Conservation (phyloP, 2,888 invertebrate genomes). For the Pachydiplax longipennis region DNA sequence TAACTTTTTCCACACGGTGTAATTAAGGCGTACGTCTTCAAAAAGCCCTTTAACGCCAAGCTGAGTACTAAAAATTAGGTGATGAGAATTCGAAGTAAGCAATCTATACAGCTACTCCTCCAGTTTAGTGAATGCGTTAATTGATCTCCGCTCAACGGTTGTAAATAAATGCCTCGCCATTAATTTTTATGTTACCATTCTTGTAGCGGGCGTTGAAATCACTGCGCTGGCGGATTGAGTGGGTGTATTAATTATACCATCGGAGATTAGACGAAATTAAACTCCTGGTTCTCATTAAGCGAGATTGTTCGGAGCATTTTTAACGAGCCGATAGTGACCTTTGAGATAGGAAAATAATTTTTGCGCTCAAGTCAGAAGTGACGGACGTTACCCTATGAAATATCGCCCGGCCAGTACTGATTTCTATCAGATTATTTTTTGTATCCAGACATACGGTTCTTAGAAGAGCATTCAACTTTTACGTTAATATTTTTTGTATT, state of each 20-base stretch:
- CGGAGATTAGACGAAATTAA: background rate
- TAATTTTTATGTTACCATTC: background rate
- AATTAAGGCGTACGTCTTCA: too few relatives aligned
- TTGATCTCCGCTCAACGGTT: background rate
- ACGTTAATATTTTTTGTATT: too few relatives aligned
- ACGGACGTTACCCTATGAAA: too few relatives aligned
- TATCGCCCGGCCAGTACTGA: too few relatives aligned
- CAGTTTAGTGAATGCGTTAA: conserved; percentile 6
- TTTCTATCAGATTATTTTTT: too few relatives aligned
- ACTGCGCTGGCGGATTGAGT: background rate
- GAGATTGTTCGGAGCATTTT: background rate
- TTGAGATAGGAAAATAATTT: too few relatives aligned
- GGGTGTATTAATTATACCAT: conserved; percentile 29
- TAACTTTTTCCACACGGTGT: too few relatives aligned
- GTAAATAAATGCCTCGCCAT: conserved; percentile 1
- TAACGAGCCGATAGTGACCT: background rate
- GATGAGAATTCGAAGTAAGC: background rate
- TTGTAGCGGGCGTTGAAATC: conserved; percentile 33
- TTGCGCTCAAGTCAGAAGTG: too few relatives aligned
- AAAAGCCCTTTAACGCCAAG: too few relatives aligned
- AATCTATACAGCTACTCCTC: background rate
- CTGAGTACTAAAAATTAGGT: too few relatives aligned
- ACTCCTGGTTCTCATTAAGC: background rate
- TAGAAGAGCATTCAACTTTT: too few relatives aligned
- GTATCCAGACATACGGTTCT: too few relatives aligned